These are phyloP conservation scores for Aldrovandia affinis DNA, from an alignment of 2,797 vertebrate species.

Conservation along the genomic window DNA sequence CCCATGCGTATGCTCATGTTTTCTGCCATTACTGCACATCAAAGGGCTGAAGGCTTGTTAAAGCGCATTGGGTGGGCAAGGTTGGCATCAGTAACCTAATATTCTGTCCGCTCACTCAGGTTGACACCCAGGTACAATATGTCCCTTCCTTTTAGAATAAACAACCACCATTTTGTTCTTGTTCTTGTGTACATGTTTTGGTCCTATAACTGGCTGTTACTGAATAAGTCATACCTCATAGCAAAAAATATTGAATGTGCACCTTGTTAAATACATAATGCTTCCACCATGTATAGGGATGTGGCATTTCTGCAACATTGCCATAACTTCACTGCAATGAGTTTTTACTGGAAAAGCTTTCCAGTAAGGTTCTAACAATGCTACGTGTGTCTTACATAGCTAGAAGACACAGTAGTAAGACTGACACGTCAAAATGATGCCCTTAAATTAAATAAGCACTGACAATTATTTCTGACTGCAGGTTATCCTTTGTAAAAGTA, in stretches of 20 bases:
- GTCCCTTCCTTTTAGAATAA: background rate
- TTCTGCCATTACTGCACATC: constrained; percentile 2
- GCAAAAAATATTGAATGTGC: too few species aligned
- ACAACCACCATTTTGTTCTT: constrained; percentile 13
- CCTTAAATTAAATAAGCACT: background rate
- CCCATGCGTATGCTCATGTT: background rate
- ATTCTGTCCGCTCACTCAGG: constrained; percentile 13
- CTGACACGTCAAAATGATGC: too few species aligned
- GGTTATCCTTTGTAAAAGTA: background rate
- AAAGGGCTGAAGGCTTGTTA: constrained; percentile 15
- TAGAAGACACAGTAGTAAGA: too few species aligned
- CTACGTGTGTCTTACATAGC: background rate
- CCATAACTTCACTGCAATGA: background rate
- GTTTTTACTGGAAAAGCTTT: background rate
- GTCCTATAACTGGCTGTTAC: background rate
- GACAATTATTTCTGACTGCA: background rate
- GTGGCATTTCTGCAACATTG: background rate
- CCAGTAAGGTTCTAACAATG: background rate
- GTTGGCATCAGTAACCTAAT: constrained; percentile 17
- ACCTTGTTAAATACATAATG: background rate
- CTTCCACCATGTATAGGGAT: background rate
- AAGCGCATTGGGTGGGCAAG: constrained; percentile 3
- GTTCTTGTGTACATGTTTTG: background rate
- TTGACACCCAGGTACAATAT: constrained; percentile 15
- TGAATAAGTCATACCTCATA: background rate